phyloP scores from a whole-genome alignment of 2,797 vertebrate species.

The Etheostoma perlongum region DNA sequence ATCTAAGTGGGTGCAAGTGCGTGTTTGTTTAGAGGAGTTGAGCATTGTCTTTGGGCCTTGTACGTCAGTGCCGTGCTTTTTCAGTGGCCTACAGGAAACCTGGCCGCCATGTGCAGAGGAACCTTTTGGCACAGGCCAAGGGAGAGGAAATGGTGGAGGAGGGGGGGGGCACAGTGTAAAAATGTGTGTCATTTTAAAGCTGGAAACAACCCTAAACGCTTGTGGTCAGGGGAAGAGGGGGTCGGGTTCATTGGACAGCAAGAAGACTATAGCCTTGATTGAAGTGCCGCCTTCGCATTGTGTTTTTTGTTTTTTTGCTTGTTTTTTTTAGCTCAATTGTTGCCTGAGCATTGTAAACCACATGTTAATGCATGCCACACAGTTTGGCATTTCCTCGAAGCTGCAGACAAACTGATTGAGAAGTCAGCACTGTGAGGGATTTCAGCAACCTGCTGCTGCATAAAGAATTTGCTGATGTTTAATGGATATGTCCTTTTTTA shows the following conservation, averaged over 20 bases:
- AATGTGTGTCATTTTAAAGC: constrained; percentile 84
- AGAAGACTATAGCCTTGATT: constrained; percentile 65
- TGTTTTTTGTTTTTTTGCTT: constrained; percentile 46
- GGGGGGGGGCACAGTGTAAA: constrained; percentile 67
- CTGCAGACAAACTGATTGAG: constrained; percentile 43
- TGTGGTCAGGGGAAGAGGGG: constrained; percentile 35
- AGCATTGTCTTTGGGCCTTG: constrained; percentile 82
- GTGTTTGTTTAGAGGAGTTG: constrained; percentile 83
- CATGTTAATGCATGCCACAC: constrained; percentile 66
- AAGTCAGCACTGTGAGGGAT: constrained; percentile 29
- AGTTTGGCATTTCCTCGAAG: constrained; percentile 70
- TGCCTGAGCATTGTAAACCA: constrained; percentile 55
- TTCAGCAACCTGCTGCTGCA: constrained; percentile 23
- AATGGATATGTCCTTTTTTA: not conserved
- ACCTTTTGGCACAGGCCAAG: constrained; percentile 87
- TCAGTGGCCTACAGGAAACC: constrained; percentile 86
- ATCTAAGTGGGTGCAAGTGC: constrained; percentile 65
- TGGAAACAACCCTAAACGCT: constrained; percentile 81
- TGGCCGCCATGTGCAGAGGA: constrained; percentile 86
- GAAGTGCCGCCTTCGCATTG: constrained; percentile 71
- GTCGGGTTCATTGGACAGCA: constrained; percentile 49
- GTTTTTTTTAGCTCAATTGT: constrained; percentile 72
- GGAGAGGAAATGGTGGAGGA: constrained; percentile 83
- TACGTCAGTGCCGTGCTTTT: constrained; percentile 85
- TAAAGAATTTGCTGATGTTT: constrained; percentile 3